Base-by-base conservation (phyloP, 2,797 vertebrate genomes). In the Hephaestus fuliginosus region DNA sequence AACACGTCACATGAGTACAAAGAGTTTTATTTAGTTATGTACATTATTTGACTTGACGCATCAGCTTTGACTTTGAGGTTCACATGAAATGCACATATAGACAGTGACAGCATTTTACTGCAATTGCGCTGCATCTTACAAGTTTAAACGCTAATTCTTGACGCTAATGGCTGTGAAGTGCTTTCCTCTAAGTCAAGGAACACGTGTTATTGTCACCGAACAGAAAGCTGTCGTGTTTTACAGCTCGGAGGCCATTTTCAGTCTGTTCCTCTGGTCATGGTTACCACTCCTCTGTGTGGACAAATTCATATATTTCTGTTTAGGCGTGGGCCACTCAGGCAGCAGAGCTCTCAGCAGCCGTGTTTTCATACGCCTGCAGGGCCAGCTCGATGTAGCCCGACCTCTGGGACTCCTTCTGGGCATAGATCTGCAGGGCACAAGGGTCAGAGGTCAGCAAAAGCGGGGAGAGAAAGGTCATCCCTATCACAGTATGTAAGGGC, bases 381-480 rank as follows among this genome's bases (percentile, higher is more conserved):
- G 97, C 96, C 82, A 99, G 92, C 74, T 98, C 96, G 55, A 99
- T 96, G 72, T 97, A 97, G 53, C 96, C 96, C 17, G 96, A 94
- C 81, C 89, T 97, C 85, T 97, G 95, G 52, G 97, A 96, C 89
- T 99, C 98, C 63, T 93, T 96, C 93, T 96, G 96, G 67, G 93
- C 94, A 82, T 97, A 99, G 39, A 97, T 94, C 98, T 99, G 86
- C 11, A 74, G 76, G 46, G 46, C 22, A 85, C 46, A 77, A 60
- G 57, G 61, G 65, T 76, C 85, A 79, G 18, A 84, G 51, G 46
- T 87, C 64, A 87, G 57, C 25, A 53, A 65, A 58, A 74, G 3
- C 6, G 46, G 75, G 36, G 52, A 61, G 49, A 57, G 44, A 49
- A 5, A 25, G 17, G 43, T 67, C 76, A 81, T 10, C 4, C 0